Evolutionary conservation across 2,888 invertebrate species (phyloP), one percentile per base, ranked within the genome.

Genomic region (Rapana venosa): DNA sequence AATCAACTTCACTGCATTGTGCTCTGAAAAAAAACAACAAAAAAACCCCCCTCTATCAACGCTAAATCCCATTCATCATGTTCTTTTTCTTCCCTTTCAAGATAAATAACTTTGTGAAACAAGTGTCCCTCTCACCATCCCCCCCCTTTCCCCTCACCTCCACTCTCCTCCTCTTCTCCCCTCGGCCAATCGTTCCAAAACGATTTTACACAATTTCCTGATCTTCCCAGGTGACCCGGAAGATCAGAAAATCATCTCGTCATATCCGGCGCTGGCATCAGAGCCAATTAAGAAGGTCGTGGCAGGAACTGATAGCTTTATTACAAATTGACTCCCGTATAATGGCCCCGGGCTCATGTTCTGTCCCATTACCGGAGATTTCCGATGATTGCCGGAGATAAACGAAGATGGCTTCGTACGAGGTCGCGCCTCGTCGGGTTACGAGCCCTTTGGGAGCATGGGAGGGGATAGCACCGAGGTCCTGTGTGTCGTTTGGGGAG

Each of bases 331-430:
- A 88, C 88, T 88, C 58, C 88, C 17, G 30, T 66, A 83, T 88
- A 88, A 88, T 88, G 88, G 88, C 81, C 81, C 8, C 79, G 58
- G 66, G 83, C 83, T 88, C 81, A 79, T 66, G 32, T 81, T 66
- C 79, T 83, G 79, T 88, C 79, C 88, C 83, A 88, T 88, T 88
- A 88, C 58, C 81, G 88, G 81, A 88, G 88, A 88, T 88, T 88
- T 88, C 88, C 88, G 88, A 88, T 88, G 83, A 88, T 88, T 58
- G 88, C 83, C 88, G 88, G 88, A 88, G 88, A 88, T 88, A 88
- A 88, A 79, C 88, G 88, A 88, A 88, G 88, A 88, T 83, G 88
- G 83, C 88, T 88, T 81, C 83, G 88, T n/a, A 56, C 58, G 81
- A 66, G 88, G 88, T 88, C 83, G 88, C 83, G 81, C 81, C 58